A percentile compares a stretch with the other conserved stretches of the same genome.
phyloP scores from a whole-genome alignment of 2,113 vertebrate genomes.

The Cariama cristata region DNA sequence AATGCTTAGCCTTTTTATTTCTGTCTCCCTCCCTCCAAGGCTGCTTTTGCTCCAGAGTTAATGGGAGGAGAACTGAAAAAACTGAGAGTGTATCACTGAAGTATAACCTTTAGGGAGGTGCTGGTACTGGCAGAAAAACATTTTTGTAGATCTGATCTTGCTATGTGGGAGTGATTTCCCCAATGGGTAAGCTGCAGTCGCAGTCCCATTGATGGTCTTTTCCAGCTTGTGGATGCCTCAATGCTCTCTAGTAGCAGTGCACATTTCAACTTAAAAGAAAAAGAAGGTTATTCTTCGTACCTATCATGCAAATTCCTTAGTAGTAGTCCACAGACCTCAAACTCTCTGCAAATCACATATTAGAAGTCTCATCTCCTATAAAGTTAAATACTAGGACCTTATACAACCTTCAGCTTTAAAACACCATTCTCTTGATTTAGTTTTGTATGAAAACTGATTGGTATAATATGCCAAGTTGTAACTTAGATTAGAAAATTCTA shows the following conservation, averaged over 20 bases:
- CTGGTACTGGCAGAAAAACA: not conserved
- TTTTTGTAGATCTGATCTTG: not conserved
- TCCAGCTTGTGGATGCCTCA: not conserved
- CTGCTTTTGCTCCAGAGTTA: not conserved
- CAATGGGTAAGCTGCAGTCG: not conserved
- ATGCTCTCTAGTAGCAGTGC: not conserved
- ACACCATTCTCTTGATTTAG: not conserved
- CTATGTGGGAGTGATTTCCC: not conserved
- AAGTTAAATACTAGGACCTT: not conserved
- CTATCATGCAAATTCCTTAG: not conserved
- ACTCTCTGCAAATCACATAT: fast-evolving
- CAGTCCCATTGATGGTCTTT: not conserved
- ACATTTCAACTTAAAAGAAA: not conserved
- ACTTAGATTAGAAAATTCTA: not conserved
- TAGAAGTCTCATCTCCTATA: not conserved
- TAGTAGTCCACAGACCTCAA: not conserved
- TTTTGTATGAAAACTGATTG: not conserved
- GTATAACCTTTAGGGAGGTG: not conserved
- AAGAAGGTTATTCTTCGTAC: not conserved
- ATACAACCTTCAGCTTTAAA: not conserved
- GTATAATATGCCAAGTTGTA: not conserved
- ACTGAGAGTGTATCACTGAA: not conserved
- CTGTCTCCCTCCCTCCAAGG: not conserved
- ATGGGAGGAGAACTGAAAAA: not conserved
- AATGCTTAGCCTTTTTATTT: slow-evolving; percentile 17